These are phyloP conservation scores for Nematostella vectensis DNA, from an alignment of 92 coral and sea anemone genomes.

Conservation along the genomic window DNA sequence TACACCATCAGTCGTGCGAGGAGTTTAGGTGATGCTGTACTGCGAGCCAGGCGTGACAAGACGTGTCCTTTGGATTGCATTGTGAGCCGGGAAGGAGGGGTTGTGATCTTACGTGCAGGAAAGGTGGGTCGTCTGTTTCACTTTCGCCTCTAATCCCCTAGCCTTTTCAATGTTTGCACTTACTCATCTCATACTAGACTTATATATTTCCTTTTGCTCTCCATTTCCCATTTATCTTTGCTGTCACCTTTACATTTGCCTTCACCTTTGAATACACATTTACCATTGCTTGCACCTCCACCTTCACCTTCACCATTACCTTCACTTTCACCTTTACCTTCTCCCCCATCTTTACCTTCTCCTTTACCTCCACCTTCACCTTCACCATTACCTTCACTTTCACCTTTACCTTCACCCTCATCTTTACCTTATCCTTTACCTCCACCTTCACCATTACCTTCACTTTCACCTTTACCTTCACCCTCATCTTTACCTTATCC, in stretches of 20 bases:
- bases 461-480: too few species aligned
- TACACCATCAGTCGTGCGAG: conserved; percentile 74
- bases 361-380: too few species aligned
- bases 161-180: background rate
- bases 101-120: conserved; percentile 60
- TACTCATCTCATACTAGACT: too few species aligned
- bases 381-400: too few species aligned
- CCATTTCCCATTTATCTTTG: background rate
- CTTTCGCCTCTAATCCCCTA: background rate
- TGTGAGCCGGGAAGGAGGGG: conserved; percentile 66
- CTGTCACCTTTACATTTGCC: background rate
- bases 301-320: background rate
- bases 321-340: too few species aligned
- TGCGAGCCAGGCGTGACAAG: conserved; percentile 69
- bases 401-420: too few species aligned
- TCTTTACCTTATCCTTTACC: too few species aligned
- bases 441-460: too few species aligned
- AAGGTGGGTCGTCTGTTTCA: conserved; percentile 42
- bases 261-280: background rate
- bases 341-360: background rate
- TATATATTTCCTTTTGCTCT: background rate
- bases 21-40: conserved; percentile 73
- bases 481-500: too few species aligned
- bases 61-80: conserved; percentile 63
- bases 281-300: background rate